A percentile compares a stretch with the other conserved stretches of the same genome.
Conservation (phyloP, 2,113 vertebrate species). For the Microtus pennsylvanicus region DNA sequence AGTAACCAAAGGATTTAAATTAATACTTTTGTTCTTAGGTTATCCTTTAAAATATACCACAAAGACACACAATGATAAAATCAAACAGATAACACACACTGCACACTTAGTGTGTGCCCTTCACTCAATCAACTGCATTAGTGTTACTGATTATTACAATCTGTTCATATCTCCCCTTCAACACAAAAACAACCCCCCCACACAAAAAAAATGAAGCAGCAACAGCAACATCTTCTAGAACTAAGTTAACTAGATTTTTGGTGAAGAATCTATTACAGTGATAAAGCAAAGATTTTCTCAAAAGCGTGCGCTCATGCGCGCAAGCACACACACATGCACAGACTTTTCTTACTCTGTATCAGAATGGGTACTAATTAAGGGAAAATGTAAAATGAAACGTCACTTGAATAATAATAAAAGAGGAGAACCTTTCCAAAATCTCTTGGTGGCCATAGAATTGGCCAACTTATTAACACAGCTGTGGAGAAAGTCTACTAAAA, state of each 20-base stretch:
- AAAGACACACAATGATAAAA: constrained; percentile 52
- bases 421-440: not conserved
- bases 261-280: not conserved
- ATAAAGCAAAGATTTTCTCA: constrained; percentile 46
- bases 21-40: not conserved
- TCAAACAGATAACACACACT: constrained; percentile 10
- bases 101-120: not conserved
- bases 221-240: not conserved
- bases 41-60: constrained; percentile 39
- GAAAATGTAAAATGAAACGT: constrained; percentile 2
- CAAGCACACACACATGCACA: not conserved
- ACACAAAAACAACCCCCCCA: not conserved
- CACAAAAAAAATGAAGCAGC: not conserved
- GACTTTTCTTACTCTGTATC: constrained; percentile 40
- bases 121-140: not conserved
- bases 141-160: constrained; percentile 23
- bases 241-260: constrained; percentile 17
- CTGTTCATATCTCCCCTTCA: not conserved
- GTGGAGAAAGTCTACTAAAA: not conserved
- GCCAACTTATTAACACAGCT: constrained; percentile 28
- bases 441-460: not conserved
- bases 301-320: not conserved
- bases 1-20: constrained; percentile 26
- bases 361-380: not conserved
- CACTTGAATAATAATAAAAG: constrained; percentile 25